Evolutionary conservation across 2,113 vertebrate genomes (phyloP).

Genomic region (Pelecanoides urinatrix): DNA sequence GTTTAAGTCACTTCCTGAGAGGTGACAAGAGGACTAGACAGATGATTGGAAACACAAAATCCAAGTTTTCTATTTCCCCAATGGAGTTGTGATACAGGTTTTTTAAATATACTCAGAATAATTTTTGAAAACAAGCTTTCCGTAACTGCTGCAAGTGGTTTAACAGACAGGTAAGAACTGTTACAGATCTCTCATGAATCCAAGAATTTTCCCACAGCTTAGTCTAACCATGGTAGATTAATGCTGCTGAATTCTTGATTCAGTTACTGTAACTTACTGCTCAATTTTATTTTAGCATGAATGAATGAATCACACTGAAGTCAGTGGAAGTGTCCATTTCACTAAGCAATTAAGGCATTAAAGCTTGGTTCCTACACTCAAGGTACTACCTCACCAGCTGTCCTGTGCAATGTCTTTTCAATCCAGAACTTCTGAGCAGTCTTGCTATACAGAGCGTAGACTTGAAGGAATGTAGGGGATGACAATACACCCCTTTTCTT

Average conservation of each 20-base stretch:
- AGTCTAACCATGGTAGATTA: not conserved
- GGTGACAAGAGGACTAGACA: not conserved
- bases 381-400: not conserved
- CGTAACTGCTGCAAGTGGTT: not conserved
- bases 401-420: not conserved
- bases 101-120: not conserved
- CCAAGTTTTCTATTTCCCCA: not conserved
- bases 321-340: not conserved
- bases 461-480: not conserved
- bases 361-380: not conserved
- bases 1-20: not conserved
- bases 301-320: not conserved
- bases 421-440: not conserved
- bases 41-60: not conserved
- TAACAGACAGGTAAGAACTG: not conserved
- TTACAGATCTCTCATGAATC: not conserved
- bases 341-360: not conserved
- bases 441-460: not conserved
- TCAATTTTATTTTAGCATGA: not conserved
- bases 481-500: not conserved
- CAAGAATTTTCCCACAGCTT: not conserved
- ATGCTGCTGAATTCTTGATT: not conserved
- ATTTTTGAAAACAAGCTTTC: not conserved
- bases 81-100: accelerated
- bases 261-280: not conserved